phyloP scores from a whole-genome alignment of 2,888 invertebrate genomes.

The Caenorhabditis drosophilae region DNA sequence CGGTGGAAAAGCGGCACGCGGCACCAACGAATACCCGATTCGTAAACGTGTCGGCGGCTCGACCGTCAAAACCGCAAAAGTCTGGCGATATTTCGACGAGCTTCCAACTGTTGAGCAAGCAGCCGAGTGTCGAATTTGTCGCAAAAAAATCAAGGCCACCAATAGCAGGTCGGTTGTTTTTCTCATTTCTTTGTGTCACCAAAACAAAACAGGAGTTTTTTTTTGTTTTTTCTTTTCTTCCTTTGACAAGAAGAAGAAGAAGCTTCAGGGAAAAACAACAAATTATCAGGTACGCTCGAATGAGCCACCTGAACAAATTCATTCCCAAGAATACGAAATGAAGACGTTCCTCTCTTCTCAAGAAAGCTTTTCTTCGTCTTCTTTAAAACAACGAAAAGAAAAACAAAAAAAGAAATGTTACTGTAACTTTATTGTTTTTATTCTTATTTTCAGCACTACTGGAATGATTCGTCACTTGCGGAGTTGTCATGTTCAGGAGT shows the following conservation, averaged over 20 bases:
- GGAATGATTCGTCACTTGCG: slow-evolving; percentile 68
- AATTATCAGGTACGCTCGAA: background rate
- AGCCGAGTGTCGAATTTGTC: slow-evolving; percentile 62
- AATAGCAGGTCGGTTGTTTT: slow-evolving; percentile 60
- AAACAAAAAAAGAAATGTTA: background rate
- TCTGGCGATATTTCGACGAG: slow-evolving; percentile 65
- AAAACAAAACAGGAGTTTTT: background rate
- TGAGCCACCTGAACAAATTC: background rate
- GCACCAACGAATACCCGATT: slow-evolving; percentile 23
- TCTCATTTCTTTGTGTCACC: too few species aligned
- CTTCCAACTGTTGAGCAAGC: slow-evolving; percentile 63
- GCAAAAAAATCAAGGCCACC: slow-evolving; percentile 67
- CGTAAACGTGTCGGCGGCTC: slow-evolving; percentile 47
- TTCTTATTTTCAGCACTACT: slow-evolving; percentile 64
- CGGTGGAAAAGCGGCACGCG: too few species aligned
- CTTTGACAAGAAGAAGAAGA: too few species aligned
- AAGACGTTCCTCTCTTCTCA: too few species aligned
- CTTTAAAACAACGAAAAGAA: background rate
- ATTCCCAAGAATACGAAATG: background rate
- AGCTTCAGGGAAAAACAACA: background rate
- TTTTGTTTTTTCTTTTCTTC: too few species aligned
- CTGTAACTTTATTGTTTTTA: too few species aligned
- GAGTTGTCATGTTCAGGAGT: slow-evolving; percentile 63
- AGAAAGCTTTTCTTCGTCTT: background rate
- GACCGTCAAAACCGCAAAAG: slow-evolving; percentile 53